Evolutionary conservation across 2,797 vertebrate species (phyloP), one percentile per base, ranked within the genome.

Genomic region (Lithobates pipiens): DNA sequence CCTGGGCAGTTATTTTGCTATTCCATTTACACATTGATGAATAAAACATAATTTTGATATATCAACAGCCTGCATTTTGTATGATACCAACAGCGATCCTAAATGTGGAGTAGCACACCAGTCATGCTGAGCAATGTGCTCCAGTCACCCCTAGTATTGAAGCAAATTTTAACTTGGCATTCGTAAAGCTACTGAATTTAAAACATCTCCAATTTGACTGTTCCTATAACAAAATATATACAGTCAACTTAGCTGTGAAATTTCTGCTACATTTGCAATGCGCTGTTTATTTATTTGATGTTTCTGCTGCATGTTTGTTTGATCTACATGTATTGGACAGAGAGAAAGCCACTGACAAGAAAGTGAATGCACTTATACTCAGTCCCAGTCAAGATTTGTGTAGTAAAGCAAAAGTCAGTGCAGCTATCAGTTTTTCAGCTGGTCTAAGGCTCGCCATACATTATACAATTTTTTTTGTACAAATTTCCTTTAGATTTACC

Each of bases 21-120:
- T 79, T 85, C 27, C 13, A n/a, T 73, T 79, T 85, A 85, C 29
- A 85, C 68, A 34, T 18, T 79, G 68, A 78, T 85, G 36, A 85
- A 85, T 78, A 85, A 84, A 84, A 84, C 83, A 84, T 78, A 9
- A 72, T 63, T 78, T 78, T 61, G 76, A 77, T 69, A 70, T 84
- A 57, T 71, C 76, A 61, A 42, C 29, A 42, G 50, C 36, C 78
- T 78, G 69, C 78, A 79, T 74, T 79, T 73, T 73, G 57, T 77
- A 79, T 67, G 54, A 85, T 72, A 65, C 21, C 69, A 78, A 72
- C 76, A 77, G 74, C 8, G n/a, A 79, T 85, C 25, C 42, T 63
- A 85, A 85, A 85, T 85, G 75, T 84, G 76, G 39, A 79, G 68
- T 44, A 74, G 70, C 76, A 73, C 67, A 72, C 25, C 77, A 46